Evolutionary conservation across 2,797 vertebrate genomes (phyloP).

Genomic region (Podarcis lilfordi): DNA sequence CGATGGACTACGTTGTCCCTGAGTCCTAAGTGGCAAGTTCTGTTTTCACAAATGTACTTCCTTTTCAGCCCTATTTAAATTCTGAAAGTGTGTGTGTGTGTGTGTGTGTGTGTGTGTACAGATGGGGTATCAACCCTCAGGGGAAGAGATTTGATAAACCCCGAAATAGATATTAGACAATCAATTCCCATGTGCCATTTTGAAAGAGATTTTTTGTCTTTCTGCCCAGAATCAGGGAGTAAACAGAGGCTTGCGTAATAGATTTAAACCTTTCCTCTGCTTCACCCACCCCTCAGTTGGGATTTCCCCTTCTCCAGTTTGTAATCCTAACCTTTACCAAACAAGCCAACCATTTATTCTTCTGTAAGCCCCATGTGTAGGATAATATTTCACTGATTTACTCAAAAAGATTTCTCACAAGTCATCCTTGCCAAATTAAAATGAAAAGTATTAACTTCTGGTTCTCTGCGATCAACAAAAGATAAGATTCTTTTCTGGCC

Average conservation of each 20-base stretch:
- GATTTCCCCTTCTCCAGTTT: neutral
- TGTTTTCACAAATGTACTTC: neutral
- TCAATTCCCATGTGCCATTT: neutral
- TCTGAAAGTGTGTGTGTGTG: neutral
- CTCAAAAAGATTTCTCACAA: neutral
- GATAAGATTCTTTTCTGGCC: neutral
- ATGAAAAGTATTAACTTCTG: neutral
- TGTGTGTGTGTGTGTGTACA: neutral
- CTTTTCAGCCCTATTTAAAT: neutral
- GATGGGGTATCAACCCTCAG: neutral
- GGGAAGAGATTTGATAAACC: neutral
- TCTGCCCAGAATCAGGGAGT: neutral
- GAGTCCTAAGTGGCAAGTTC: neutral
- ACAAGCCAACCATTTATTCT: neutral
- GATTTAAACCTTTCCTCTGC: neutral
- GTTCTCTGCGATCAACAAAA: slow-evolving; percentile 11
- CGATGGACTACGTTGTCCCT: neutral
- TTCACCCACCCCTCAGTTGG: neutral
- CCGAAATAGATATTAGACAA: neutral
- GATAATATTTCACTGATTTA: slow-evolving; percentile 7
- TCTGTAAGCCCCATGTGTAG: neutral
- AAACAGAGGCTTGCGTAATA: neutral
- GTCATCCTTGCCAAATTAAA: slow-evolving; percentile 7
- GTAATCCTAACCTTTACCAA: neutral
- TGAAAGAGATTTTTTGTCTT: neutral